Evolutionary conservation across 2,113 vertebrate species (phyloP).

Genomic region (Willisornis vidua): DNA sequence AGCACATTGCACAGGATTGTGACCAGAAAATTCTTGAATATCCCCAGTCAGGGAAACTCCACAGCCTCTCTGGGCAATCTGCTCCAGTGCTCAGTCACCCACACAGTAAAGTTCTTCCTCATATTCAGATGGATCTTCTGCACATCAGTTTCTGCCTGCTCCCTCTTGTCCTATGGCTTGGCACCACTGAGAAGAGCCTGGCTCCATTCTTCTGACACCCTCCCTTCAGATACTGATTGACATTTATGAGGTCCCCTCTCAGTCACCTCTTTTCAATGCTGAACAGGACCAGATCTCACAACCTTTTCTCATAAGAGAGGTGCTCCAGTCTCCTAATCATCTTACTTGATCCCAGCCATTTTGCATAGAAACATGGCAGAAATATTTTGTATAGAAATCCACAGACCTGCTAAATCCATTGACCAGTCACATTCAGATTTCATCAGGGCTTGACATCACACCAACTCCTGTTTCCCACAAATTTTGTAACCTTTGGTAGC

Average conservation of each 20-base stretch:
- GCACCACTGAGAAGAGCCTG: not conserved
- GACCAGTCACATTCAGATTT: not conserved
- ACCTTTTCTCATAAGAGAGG: not conserved
- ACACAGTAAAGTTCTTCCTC: not conserved
- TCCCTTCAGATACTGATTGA: no score
- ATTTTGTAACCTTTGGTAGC: not conserved
- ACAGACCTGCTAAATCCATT: not conserved
- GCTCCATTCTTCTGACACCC: not conserved
- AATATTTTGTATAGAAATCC: not conserved
- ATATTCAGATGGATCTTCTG: not conserved
- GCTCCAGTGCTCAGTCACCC: rapidly evolving
- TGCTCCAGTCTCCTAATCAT: not conserved
- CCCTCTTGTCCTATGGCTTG: not conserved
- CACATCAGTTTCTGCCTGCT: not conserved
- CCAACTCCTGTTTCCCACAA: not conserved
- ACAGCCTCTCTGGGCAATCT: rapidly evolving
- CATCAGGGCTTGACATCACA: not conserved
- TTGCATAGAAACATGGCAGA: not conserved
- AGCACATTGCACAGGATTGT: rapidly evolving
- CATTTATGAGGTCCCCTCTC: not conserved
- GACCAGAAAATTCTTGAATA: rapidly evolving
- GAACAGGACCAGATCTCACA: not conserved
- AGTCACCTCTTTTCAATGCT: not conserved
- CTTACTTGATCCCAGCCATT: not conserved
- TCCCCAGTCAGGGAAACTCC: not conserved